Evolutionary conservation across 92 coral and sea anemone genomes (phyloP).

Genomic region (Galaxea fascicularis): DNA sequence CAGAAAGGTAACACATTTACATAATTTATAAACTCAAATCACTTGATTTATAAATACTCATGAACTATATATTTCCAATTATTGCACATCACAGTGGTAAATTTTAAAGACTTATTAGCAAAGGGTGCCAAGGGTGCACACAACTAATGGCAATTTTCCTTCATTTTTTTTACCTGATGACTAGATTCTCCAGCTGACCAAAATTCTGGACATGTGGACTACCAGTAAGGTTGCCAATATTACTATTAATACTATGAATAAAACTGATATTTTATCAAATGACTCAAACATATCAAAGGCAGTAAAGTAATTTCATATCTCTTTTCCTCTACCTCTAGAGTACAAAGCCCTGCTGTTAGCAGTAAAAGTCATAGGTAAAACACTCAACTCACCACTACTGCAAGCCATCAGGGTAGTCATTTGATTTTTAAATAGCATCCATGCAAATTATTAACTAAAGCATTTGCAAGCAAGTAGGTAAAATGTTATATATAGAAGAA

Average conservation of each 20-base stretch:
- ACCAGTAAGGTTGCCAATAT: conserved; percentile 3
- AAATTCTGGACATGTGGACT: conserved; percentile 1
- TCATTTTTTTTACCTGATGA: background rate
- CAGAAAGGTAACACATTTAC: too few relatives aligned
- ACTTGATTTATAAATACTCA: background rate
- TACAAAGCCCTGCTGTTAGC: conserved; percentile 54
- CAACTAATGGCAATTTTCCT: background rate
- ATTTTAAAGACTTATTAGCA: too few relatives aligned
- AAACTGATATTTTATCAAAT: background rate
- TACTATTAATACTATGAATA: background rate
- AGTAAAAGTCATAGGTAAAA: conserved; percentile 40
- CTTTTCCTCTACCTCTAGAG: conserved; percentile 20
- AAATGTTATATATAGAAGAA: too few relatives aligned
- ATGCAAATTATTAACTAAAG: too few relatives aligned
- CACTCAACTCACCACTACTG: background rate
- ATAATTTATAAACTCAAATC: background rate
- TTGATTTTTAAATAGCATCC: too few relatives aligned
- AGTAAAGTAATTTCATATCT: too few relatives aligned
- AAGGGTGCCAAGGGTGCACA: too few relatives aligned
- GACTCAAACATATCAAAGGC: background rate
- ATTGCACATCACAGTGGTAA: too few relatives aligned
- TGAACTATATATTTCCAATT: too few relatives aligned
- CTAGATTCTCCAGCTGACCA: conserved; percentile 35
- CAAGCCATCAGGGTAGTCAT: background rate
- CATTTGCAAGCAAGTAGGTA: too few relatives aligned